These are phyloP conservation scores for Vombatus ursinus DNA, from an alignment of 2,113 vertebrate genomes.

Conservation along the genomic window DNA sequence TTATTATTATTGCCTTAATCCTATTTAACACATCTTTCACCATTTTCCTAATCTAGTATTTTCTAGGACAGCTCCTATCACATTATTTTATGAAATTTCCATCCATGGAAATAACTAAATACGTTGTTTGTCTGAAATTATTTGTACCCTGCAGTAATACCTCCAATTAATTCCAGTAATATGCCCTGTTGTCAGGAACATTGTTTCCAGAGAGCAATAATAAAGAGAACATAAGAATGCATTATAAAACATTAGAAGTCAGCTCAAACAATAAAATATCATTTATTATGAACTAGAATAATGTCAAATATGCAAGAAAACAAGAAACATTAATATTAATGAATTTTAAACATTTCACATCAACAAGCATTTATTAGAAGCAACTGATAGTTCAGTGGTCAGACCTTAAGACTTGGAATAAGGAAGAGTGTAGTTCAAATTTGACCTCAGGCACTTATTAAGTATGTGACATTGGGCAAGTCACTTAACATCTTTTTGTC, in stretches of 20 bases:
- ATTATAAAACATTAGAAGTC: too few species aligned
- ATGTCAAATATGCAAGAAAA: not conserved
- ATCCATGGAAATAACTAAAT: not conserved
- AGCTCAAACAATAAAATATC: not conserved
- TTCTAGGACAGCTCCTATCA: not conserved
- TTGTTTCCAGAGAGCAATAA: not conserved
- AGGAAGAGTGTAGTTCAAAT: not conserved
- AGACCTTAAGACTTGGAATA: not conserved
- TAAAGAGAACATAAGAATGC: not conserved
- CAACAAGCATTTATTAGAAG: not conserved
- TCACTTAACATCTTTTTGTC: not conserved
- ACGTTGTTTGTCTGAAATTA: not conserved
- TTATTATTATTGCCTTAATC: not conserved
- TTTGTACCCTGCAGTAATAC: not conserved
- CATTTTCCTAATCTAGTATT: not conserved
- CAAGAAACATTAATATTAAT: not conserved
- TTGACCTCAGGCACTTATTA: not conserved
- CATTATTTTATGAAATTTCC: not conserved
- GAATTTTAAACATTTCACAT: not conserved
- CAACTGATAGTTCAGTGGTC: not conserved
- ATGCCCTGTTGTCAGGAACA: not conserved
- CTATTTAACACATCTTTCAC: not conserved
- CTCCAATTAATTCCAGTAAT: not conserved
- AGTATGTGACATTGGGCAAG: not conserved
- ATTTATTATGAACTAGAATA: not conserved